Percentiles rank a stretch among this genome's conserved stretches.
These are phyloP conservation scores for Calyptomena viridis DNA, from an alignment of 2,113 vertebrate genomes.

Conservation along the genomic window DNA sequence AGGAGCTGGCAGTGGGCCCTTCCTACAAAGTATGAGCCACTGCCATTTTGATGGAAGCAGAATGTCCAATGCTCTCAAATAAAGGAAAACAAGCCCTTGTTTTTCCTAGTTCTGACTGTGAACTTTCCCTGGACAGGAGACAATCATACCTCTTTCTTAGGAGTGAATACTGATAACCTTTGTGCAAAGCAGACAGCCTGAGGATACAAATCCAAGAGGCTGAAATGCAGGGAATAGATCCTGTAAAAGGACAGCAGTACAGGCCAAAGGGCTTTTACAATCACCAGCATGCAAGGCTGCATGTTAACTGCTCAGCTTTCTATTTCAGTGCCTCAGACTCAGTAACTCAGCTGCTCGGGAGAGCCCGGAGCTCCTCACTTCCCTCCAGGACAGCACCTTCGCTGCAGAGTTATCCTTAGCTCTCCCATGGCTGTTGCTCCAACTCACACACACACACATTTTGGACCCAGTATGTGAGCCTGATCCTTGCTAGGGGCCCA, in stretches of 20 bases:
- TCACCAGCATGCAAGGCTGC: not conserved
- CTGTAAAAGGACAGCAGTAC: not conserved
- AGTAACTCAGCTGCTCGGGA: not conserved
- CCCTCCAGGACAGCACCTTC: not conserved
- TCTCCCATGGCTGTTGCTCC: not conserved
- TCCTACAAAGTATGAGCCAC: not conserved
- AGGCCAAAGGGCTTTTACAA: not conserved
- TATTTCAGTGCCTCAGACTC: not conserved
- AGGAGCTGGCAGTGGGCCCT: not conserved
- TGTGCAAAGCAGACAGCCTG: not conserved
- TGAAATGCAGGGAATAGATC: not conserved
- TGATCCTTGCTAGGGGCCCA: not conserved
- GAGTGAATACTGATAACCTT: not conserved
- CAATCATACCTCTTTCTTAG: not conserved
- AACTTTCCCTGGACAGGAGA: not conserved
- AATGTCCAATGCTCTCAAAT: not conserved
- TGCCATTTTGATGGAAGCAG: not conserved
- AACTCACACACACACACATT: fast-evolving
- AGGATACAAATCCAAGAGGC: not conserved
- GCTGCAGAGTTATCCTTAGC: not conserved
- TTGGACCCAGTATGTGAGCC: not conserved
- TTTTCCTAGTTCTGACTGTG: not conserved
- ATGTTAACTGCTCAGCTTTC: not conserved
- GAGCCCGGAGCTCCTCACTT: not conserved
- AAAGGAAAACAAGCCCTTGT: not conserved